Evolutionary conservation across 1,140 invertebrate genomes (phyloP).

Genomic region (Globodera rostochiensis): DNA sequence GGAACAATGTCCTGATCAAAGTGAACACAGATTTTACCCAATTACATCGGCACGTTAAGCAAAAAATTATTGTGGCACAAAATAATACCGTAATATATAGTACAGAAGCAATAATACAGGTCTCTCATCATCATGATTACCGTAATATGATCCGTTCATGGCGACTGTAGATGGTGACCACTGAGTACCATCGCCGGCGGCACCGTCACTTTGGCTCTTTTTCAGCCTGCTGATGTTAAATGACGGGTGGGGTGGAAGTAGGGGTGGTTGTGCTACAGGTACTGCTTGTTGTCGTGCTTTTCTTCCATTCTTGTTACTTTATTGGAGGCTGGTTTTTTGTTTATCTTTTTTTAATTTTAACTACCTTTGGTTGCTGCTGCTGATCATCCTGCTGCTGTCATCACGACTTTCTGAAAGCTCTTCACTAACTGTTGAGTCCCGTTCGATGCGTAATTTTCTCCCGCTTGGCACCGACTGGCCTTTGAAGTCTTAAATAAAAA

Average conservation of each 20-base stretch:
- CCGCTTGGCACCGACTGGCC: background rate
- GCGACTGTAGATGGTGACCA: background rate
- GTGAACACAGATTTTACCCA: too few relatives aligned
- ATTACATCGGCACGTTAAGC: too few relatives aligned
- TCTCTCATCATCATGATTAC: background rate
- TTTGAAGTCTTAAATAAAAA: background rate
- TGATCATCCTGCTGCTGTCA: background rate
- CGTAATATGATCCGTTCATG: constrained; percentile 11
- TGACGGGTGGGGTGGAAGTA: background rate
- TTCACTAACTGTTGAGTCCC: constrained; percentile 9
- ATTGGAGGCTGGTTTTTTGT: too few relatives aligned
- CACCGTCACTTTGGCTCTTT: background rate
- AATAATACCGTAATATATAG: too few relatives aligned
- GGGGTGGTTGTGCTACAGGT: background rate
- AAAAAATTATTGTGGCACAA: too few relatives aligned
- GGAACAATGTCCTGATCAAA: background rate
- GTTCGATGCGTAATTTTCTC: background rate
- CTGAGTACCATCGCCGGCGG: background rate
- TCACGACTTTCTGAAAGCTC: constrained; percentile 1
- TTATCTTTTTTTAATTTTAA: too few relatives aligned
- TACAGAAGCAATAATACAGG: background rate
- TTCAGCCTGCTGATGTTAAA: background rate
- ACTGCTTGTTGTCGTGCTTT: background rate
- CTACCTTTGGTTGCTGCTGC: background rate
- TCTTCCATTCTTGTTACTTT: background rate